A percentile compares a stretch with the other conserved stretches of the same genome.
These are phyloP conservation scores for Pyrrhia umbra DNA, from an alignment of 2,888 invertebrate species.

Conservation along the genomic window DNA sequence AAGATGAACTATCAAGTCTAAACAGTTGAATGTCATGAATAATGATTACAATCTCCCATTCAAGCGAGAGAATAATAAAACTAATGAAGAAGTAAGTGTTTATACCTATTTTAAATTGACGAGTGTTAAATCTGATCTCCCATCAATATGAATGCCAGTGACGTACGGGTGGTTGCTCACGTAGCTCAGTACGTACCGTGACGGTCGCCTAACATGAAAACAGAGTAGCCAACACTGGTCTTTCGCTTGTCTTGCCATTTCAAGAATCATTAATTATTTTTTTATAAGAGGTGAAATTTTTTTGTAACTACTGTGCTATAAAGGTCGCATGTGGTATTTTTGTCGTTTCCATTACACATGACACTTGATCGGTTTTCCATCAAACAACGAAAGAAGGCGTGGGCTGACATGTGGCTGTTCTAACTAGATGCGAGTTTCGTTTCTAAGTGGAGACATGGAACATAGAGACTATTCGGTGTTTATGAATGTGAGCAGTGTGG, in stretches of 20 bases:
- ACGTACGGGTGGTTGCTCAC: constrained; percentile 65
- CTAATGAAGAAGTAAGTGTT: neutral
- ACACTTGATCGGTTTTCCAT: constrained; percentile 1
- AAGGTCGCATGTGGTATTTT: constrained; percentile 3
- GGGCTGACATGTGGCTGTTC: constrained; percentile 15
- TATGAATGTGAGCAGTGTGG: constrained; percentile 40
- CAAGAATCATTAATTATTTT: constrained; percentile 22
- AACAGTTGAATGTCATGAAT: too few relatives aligned
- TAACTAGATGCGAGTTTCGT: constrained; percentile 10
- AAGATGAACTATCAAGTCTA: too few relatives aligned
- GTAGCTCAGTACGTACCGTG: constrained; percentile 45
- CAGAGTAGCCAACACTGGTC: neutral
- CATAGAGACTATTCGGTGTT: constrained; percentile 36
- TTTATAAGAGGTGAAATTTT: too few relatives aligned
- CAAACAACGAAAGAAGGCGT: constrained; percentile 17
- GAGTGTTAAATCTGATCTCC: constrained; percentile 6
- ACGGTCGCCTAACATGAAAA: constrained; percentile 14
- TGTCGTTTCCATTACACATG: constrained; percentile 1
- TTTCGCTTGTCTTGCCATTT: constrained; percentile 14
- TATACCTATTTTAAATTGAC: constrained; percentile 7
- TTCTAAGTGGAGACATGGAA: constrained; percentile 5
- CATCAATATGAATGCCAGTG: constrained; percentile 25
- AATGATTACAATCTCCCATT: too few relatives aligned
- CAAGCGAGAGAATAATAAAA: neutral
- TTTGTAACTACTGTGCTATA: too few relatives aligned